Conservation (phyloP, 2,113 vertebrate species). For the Oncorhynchus keta region DNA sequence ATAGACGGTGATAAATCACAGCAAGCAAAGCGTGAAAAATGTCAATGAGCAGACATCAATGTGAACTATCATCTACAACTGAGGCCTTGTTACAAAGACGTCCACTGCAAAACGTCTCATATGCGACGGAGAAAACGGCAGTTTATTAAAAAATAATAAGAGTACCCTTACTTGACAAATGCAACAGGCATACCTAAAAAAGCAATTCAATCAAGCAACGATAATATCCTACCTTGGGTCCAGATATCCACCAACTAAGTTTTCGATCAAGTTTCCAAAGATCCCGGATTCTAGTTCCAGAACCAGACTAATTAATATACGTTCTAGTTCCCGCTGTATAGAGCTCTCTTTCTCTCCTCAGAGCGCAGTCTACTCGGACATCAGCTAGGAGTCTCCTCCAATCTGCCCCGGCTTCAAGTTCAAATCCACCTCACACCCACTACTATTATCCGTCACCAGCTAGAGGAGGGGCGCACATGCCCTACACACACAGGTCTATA, state of each 20-base stretch:
- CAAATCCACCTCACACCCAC: constrained; percentile 86
- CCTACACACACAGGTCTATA: constrained; percentile 16
- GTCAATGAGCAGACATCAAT: not conserved
- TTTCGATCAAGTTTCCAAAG: not conserved
- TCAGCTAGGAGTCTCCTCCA: constrained; percentile 62
- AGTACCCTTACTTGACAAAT: too few relatives aligned
- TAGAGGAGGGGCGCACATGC: constrained; percentile 78
- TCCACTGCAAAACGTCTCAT: too few relatives aligned
- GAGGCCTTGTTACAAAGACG: too few relatives aligned
- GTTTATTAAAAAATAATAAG: too few relatives aligned
- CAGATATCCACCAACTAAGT: not conserved
- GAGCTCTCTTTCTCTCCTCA: constrained; percentile 38
- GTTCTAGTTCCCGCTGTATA: constrained; percentile 10
- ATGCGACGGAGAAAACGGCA: too few relatives aligned
- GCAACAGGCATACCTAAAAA: not conserved
- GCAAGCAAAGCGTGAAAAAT: not conserved
- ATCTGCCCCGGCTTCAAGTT: constrained; percentile 83
- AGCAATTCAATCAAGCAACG: not conserved
- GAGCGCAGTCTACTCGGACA: constrained; percentile 57
- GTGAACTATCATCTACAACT: not conserved
- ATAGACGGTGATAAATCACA: not conserved
- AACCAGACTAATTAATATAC: not conserved
- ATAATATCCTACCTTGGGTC: not conserved
- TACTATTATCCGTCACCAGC: constrained; percentile 71
- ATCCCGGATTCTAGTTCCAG: not conserved